phyloP scores from a whole-genome alignment of 30 jellyfish, hydroid and myxozoan species.

The Hydractinia symbiolongicarpus region DNA sequence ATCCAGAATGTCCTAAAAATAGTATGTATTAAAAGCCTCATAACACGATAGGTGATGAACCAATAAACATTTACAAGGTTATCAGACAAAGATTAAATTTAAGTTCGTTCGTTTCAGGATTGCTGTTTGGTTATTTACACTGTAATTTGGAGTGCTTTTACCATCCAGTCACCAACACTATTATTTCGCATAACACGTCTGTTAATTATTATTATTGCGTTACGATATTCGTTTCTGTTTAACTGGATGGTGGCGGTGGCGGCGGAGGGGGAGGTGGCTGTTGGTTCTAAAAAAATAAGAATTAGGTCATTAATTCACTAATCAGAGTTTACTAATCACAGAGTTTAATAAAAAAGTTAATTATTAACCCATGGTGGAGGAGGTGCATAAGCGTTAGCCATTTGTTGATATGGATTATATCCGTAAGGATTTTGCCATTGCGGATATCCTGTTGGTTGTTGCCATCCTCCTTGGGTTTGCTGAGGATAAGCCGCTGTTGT shows the following conservation, averaged over 20 bases:
- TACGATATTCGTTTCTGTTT: neutral
- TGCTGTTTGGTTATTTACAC: too few species aligned
- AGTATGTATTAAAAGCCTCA: too few species aligned
- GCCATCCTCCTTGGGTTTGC: conserved; percentile 23
- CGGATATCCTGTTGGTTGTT: conserved; percentile 21
- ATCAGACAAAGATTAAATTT: too few species aligned
- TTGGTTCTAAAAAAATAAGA: conserved; percentile 12
- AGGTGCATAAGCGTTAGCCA: conserved; percentile 20
- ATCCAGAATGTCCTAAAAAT: too few species aligned
- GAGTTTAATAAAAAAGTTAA: neutral
- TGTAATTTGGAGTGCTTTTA: too few species aligned
- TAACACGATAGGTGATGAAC: too few species aligned
- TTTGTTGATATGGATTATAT: conserved; percentile 37
- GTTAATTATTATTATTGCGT: too few species aligned
- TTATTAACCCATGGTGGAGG: conserved; percentile 43
- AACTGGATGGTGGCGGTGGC: conserved; percentile 40
- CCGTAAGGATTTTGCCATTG: conserved; percentile 10
- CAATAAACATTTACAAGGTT: too few species aligned
- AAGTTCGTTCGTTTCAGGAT: too few species aligned
- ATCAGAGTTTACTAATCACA: neutral
- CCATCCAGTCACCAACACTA: too few species aligned
- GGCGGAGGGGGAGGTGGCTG: conserved; percentile 46
- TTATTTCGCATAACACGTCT: too few species aligned
- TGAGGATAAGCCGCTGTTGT: conserved; percentile 2
- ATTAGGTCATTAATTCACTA: neutral